Evolutionary conservation across 2,888 invertebrate genomes (phyloP).

Genomic region (Aleiodes testaceus): DNA sequence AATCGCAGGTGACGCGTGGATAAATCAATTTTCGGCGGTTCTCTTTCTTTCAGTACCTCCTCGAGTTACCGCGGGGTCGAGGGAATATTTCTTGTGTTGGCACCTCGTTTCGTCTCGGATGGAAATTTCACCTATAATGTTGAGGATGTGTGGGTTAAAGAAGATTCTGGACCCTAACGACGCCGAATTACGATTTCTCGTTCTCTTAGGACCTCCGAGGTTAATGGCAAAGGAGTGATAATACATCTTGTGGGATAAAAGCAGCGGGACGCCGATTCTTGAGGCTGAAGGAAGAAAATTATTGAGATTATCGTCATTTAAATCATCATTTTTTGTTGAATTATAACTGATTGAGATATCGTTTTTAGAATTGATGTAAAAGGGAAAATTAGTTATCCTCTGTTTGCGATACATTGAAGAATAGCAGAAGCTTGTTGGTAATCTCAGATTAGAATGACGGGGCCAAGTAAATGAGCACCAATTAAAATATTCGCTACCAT

Average conservation of each 20-base stretch:
- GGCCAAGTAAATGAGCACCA: conserved; percentile 18
- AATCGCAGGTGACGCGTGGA: conserved; percentile 55
- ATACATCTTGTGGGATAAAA: conserved; percentile 26
- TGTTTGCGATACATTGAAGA: too few relatives aligned
- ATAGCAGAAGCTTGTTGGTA: neutral
- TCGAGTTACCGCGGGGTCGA: conserved; percentile 45
- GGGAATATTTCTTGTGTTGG: conserved; percentile 43
- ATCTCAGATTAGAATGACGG: neutral
- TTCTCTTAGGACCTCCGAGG: conserved; percentile 40
- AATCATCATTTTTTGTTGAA: neutral
- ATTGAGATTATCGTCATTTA: too few relatives aligned
- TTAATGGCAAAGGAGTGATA: conserved; percentile 35
- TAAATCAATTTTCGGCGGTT: conserved; percentile 60
- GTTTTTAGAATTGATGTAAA: too few relatives aligned
- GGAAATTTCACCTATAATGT: conserved; percentile 13
- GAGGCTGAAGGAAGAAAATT: too few relatives aligned
- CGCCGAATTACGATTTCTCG: conserved; percentile 51
- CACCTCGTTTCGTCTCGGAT: conserved; percentile 43
- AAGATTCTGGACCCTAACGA: conserved; percentile 46
- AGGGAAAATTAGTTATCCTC: too few relatives aligned
- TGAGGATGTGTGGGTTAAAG: neutral
- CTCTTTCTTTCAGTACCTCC: conserved; percentile 43
- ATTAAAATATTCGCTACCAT: conserved; percentile 32
- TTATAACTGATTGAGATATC: neutral
- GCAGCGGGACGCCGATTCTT: conserved; percentile 29